Percentiles rank a stretch among this genome's conserved stretches.
Evolutionary conservation across 1,140 invertebrate genomes (phyloP).

Genomic region (Anoplolepis gracilipes): DNA sequence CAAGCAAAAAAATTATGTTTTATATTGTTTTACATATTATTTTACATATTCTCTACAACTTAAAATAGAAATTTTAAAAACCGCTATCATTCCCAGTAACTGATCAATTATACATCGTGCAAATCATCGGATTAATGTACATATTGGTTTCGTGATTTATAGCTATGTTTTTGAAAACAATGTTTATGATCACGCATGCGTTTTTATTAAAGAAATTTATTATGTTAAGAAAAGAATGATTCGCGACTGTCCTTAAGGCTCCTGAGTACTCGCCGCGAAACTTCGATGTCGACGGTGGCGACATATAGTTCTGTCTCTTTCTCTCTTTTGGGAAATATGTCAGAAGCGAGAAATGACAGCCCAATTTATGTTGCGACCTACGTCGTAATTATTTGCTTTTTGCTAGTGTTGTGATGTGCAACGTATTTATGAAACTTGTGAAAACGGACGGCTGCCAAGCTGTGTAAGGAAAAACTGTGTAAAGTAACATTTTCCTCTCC

Average conservation of each 20-base stretch:
- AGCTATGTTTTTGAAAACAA: conserved; percentile 60
- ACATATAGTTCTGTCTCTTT: no score
- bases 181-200: conserved; percentile 53
- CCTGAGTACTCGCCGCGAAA: no score
- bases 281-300: no score
- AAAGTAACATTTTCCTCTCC: no score
- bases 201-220: conserved; percentile 5
- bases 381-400: no score
- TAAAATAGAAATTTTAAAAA: background rate
- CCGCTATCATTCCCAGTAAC: background rate
- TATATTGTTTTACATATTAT: background rate
- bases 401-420: no score
- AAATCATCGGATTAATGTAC: background rate
- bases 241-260: background rate
- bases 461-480: no score
- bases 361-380: no score
- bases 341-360: no score
- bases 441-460: no score
- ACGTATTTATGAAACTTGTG: no score
- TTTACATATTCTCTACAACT: background rate
- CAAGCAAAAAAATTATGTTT: background rate
- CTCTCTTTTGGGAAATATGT: no score
- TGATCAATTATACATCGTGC: background rate
- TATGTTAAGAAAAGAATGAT: background rate
- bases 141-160: background rate